These are phyloP conservation scores for Philhelius pedissequus DNA, from an alignment of 2,888 invertebrate genomes.

Conservation along the genomic window DNA sequence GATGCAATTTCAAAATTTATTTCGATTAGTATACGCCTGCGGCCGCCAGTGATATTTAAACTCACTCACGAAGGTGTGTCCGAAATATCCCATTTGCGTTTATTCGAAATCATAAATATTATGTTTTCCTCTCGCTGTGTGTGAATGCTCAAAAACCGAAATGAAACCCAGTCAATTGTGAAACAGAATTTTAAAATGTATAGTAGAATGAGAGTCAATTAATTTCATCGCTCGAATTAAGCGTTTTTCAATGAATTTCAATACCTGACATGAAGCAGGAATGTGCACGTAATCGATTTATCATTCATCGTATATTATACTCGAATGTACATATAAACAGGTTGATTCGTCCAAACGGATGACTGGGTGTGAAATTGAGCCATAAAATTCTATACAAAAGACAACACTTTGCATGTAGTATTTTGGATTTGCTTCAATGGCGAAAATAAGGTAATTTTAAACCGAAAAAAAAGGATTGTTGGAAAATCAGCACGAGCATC, in stretches of 20 bases:
- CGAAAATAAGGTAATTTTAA: slow-evolving; percentile 4
- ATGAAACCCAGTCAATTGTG: slow-evolving; percentile 37
- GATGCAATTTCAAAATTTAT: slow-evolving; percentile 37
- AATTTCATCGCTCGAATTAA: slow-evolving; percentile 35
- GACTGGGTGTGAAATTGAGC: slow-evolving; percentile 56
- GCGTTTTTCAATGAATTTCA: slow-evolving; percentile 32
- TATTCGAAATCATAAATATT: slow-evolving; percentile 2
- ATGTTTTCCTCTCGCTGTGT: too few species aligned
- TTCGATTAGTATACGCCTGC: neutral
- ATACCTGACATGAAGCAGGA: slow-evolving; percentile 7
- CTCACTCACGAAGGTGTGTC: neutral
- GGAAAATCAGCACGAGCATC: neutral
- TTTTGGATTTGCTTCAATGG: neutral
- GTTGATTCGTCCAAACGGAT: slow-evolving; percentile 26
- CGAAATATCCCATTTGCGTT: neutral
- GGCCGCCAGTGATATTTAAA: neutral
- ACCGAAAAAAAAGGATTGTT: slow-evolving; percentile 10
- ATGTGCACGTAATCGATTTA: slow-evolving; percentile 38
- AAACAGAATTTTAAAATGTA: slow-evolving; percentile 46
- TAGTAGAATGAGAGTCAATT: slow-evolving; percentile 24
- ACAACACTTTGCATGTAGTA: neutral
- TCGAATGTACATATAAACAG: neutral
- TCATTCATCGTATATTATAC: neutral
- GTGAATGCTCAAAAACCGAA: neutral
- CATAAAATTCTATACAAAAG: slow-evolving; percentile 42